A percentile compares a stretch with the other conserved stretches of the same genome.
Evolutionary conservation across 1,140 invertebrate species (phyloP).

Genomic region (Eubasilissa regina): DNA sequence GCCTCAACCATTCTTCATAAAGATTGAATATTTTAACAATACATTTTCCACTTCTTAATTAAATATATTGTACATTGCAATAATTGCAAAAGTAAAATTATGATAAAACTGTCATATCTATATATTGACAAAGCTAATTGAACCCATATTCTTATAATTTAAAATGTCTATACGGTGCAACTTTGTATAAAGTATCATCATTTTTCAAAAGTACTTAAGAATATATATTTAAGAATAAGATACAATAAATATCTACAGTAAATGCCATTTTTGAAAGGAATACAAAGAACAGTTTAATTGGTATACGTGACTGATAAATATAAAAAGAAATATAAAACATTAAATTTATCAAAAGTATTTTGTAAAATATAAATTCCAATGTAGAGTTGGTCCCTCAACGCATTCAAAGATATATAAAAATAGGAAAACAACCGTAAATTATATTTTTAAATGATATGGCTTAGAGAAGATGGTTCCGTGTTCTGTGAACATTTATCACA

Average conservation of each 20-base stretch:
- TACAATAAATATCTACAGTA: slow-evolving; percentile 46
- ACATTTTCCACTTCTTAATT: slow-evolving; percentile 42
- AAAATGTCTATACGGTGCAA: slow-evolving; percentile 44
- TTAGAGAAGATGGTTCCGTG: not conserved
- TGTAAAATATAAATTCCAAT: slow-evolving; percentile 5
- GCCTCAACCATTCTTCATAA: slow-evolving; percentile 50
- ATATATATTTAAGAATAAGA: slow-evolving; percentile 43
- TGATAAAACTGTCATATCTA: slow-evolving; percentile 34
- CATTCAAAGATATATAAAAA: slow-evolving; percentile 15
- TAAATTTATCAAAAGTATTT: slow-evolving; percentile 29
- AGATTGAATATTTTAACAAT: slow-evolving; percentile 48
- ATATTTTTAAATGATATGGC: slow-evolving; percentile 23
- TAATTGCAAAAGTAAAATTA: slow-evolving; percentile 40
- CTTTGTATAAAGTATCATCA: slow-evolving; percentile 39
- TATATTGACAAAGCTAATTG: slow-evolving; percentile 22
- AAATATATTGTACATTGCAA: slow-evolving; percentile 46
- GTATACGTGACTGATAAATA: slow-evolving; percentile 12
- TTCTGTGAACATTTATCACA: slow-evolving; percentile 29
- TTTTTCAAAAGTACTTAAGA: slow-evolving; percentile 33
- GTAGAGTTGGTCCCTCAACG: slow-evolving; percentile 32
- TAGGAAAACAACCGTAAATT: slow-evolving; percentile 21
- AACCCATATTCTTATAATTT: slow-evolving; percentile 49
- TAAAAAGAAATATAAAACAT: slow-evolving; percentile 2
- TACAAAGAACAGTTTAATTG: slow-evolving; percentile 6
- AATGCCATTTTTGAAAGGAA: slow-evolving; percentile 45